Evolutionary conservation across 2,797 vertebrate species (phyloP).

Genomic region (Sebastes alutus): DNA sequence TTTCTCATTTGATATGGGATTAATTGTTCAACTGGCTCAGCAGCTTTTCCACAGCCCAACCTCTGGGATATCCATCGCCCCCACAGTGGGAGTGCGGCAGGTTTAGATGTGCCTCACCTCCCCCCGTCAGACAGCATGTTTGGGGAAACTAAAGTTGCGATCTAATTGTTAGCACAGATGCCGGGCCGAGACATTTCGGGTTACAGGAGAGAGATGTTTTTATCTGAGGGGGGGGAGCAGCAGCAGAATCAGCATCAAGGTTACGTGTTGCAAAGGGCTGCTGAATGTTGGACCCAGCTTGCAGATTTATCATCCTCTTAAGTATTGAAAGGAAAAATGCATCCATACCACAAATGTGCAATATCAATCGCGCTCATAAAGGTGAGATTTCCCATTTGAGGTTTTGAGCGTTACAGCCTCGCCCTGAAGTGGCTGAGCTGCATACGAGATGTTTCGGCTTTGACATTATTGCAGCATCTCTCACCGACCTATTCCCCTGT

Average conservation of each 20-base stretch:
- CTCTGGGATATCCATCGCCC: slow-evolving; percentile 70
- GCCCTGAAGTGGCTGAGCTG: slow-evolving; percentile 56
- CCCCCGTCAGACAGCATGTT: slow-evolving; percentile 36
- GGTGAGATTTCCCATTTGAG: slow-evolving; percentile 53
- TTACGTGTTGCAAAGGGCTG: slow-evolving; percentile 34
- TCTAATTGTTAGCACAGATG: slow-evolving; percentile 29
- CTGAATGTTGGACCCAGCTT: slow-evolving; percentile 37
- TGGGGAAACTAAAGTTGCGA: slow-evolving; percentile 6
- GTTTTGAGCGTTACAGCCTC: slow-evolving; percentile 49
- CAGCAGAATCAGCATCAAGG: slow-evolving; percentile 29
- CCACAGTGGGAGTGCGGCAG: slow-evolving; percentile 45
- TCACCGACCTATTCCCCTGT: slow-evolving; percentile 56
- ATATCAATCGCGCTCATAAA: slow-evolving; percentile 57
- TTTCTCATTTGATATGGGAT: slow-evolving; percentile 71
- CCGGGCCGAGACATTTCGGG: background rate
- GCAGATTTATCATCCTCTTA: slow-evolving; percentile 62
- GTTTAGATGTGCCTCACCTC: slow-evolving; percentile 63
- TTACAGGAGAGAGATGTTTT: slow-evolving; percentile 25
- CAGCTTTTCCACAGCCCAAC: slow-evolving; percentile 56
- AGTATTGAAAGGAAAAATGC: slow-evolving; percentile 59
- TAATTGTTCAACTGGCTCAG: slow-evolving; percentile 76
- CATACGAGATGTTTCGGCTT: slow-evolving; percentile 58
- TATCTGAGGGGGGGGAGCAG: slow-evolving; percentile 15
- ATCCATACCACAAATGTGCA: slow-evolving; percentile 46
- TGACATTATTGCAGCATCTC: slow-evolving; percentile 67